Evolutionary conservation across 2,797 vertebrate species (phyloP).

Genomic region (Lates japonicus): DNA sequence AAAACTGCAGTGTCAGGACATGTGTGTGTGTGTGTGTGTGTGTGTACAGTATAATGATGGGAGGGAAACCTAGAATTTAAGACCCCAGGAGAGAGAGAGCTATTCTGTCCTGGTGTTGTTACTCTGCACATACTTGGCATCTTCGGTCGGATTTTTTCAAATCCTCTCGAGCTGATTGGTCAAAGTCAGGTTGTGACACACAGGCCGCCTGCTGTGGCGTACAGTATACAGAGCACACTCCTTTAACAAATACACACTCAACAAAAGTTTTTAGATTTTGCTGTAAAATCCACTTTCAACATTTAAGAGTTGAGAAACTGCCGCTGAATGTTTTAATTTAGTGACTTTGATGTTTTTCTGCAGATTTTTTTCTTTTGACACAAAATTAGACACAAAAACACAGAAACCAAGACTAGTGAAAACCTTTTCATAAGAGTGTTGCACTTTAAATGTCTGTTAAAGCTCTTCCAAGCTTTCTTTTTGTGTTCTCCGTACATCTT

Average conservation of each 20-base stretch:
- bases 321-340: not conserved
- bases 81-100: slow-evolving; percentile 47
- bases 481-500: too few species aligned
- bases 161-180: slow-evolving; percentile 8
- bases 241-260: too few species aligned
- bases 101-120: slow-evolving; percentile 23
- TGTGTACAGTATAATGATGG: slow-evolving; percentile 47
- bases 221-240: not conserved
- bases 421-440: too few species aligned
- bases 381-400: too few species aligned
- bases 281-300: not conserved
- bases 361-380: too few species aligned
- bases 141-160: slow-evolving; percentile 11
- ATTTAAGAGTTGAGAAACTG: not conserved
- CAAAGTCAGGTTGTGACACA: not conserved
- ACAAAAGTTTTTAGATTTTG: not conserved
- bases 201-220: not conserved
- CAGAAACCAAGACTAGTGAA: too few species aligned
- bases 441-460: too few species aligned
- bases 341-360: not conserved
- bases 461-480: too few species aligned
- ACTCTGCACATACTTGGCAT: slow-evolving; percentile 31
- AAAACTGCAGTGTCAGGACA: slow-evolving; percentile 53
- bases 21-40: slow-evolving; percentile 43
- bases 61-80: slow-evolving; percentile 66